A percentile compares a stretch with the other conserved stretches of the same genome.
Conservation (phyloP, 1,140 invertebrate species). For the Heliconius melpomene region DNA sequence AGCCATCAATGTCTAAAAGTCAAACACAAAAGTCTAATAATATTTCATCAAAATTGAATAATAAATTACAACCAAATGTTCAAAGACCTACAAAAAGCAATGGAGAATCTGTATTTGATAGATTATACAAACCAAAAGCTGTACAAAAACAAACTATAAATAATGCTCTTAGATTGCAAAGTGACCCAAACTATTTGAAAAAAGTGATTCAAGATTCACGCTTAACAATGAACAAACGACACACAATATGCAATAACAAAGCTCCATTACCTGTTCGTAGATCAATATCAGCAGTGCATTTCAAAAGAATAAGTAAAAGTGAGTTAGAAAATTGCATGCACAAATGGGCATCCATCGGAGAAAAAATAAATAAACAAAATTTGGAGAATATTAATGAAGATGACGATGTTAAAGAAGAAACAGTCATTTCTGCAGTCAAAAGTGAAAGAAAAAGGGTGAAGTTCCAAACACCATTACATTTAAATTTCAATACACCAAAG, state of each 20-base stretch:
- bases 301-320: slow-evolving; percentile 67
- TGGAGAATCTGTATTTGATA: slow-evolving; percentile 63
- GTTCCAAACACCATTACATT: slow-evolving; percentile 63
- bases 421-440: slow-evolving; percentile 66
- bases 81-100: slow-evolving; percentile 33
- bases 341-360: slow-evolving; percentile 72
- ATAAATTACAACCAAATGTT: slow-evolving; percentile 16
- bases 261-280: slow-evolving; percentile 51
- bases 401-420: slow-evolving; percentile 54
- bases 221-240: slow-evolving; percentile 56
- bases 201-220: slow-evolving; percentile 55
- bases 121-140: slow-evolving; percentile 69
- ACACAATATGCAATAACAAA: slow-evolving; percentile 52
- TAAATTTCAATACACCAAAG: slow-evolving; percentile 67
- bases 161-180: slow-evolving; percentile 54
- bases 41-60: not conserved
- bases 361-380: slow-evolving; percentile 64
- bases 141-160: slow-evolving; percentile 45
- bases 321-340: slow-evolving; percentile 69
- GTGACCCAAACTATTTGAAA: slow-evolving; percentile 57
- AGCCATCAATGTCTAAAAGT: slow-evolving; percentile 24
- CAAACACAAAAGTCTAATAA: not conserved
- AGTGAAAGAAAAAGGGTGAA: slow-evolving; percentile 76
- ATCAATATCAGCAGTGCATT: slow-evolving; percentile 78
- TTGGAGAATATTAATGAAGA: slow-evolving; percentile 68